Conservation (phyloP, 2,888 invertebrate species). For the Dugesia japonica region DNA sequence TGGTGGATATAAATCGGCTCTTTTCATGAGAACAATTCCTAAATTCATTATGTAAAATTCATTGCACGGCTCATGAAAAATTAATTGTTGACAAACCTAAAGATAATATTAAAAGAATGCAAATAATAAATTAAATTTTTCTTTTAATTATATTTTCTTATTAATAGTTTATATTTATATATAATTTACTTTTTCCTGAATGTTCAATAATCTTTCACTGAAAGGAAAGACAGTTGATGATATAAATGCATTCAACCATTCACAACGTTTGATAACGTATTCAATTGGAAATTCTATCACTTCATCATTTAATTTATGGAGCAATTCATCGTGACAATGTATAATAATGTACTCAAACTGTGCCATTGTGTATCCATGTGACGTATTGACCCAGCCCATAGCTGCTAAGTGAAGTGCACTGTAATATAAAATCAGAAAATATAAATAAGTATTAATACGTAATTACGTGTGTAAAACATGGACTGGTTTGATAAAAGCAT, state of each 20-base stretch:
- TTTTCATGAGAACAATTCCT: not conserved
- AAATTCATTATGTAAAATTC: not conserved
- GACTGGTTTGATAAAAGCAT: not conserved
- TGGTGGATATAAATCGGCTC: not conserved
- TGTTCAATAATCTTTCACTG: not conserved
- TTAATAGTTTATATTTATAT: too few relatives aligned
- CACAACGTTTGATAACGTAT: not conserved
- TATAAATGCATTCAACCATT: not conserved
- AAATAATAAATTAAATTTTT: too few relatives aligned
- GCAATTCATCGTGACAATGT: not conserved
- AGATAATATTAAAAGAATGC: too few relatives aligned
- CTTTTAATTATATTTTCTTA: too few relatives aligned
- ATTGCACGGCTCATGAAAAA: not conserved
- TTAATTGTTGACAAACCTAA: not conserved
- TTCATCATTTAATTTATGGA: not conserved
- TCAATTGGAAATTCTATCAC: not conserved
- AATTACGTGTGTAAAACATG: not conserved
- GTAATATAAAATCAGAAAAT: not conserved
- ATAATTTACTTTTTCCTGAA: constrained; percentile 13
- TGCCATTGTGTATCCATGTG: not conserved
- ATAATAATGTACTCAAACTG: not conserved
- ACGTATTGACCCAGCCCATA: not conserved
- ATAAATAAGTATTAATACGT: not conserved
- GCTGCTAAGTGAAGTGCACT: not conserved
- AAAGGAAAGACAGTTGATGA: not conserved